Conservation (phyloP, 1,140 invertebrate genomes). For the Nixonia krombeini region DNA sequence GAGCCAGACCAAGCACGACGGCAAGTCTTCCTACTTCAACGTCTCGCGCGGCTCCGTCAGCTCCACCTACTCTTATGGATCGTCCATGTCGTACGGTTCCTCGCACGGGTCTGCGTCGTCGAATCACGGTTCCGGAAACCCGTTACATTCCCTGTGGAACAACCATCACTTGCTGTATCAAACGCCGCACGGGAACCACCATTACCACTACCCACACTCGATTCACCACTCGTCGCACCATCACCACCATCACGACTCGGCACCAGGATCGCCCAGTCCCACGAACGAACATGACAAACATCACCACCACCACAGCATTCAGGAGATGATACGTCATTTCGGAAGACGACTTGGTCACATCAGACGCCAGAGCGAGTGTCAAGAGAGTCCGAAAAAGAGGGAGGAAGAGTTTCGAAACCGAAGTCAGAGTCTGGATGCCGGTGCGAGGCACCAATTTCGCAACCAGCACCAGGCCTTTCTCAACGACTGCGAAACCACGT, state of each 20-base stretch:
- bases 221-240: too few relatives aligned
- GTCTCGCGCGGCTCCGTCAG: conserved; percentile 62
- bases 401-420: conserved; percentile 80
- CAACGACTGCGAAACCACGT: conserved; percentile 83
- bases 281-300: conserved; percentile 61
- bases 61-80: conserved; percentile 61
- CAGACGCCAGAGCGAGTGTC: conserved; percentile 67
- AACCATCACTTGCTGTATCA: conserved; percentile 57
- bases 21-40: conserved; percentile 31
- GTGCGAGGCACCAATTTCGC: conserved; percentile 66
- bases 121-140: conserved; percentile 50
- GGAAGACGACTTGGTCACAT: conserved; percentile 74
- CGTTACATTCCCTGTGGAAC: conserved; percentile 29
- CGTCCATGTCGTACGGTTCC: conserved; percentile 54
- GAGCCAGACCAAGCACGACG: conserved; percentile 39
- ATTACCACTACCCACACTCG: conserved; percentile 46
- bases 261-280: conserved; percentile 52
- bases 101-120: conserved; percentile 55
- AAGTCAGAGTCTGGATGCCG: conserved; percentile 83
- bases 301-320: conserved; percentile 73
- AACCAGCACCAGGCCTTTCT: conserved; percentile 63
- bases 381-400: conserved; percentile 68
- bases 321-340: conserved; percentile 81
- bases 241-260: conserved; percentile 46
- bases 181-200: conserved; percentile 58